A percentile compares a stretch with the other conserved stretches of the same genome.
Conservation (phyloP, 2,888 invertebrate species). For the Sinotaia quadrata region DNA sequence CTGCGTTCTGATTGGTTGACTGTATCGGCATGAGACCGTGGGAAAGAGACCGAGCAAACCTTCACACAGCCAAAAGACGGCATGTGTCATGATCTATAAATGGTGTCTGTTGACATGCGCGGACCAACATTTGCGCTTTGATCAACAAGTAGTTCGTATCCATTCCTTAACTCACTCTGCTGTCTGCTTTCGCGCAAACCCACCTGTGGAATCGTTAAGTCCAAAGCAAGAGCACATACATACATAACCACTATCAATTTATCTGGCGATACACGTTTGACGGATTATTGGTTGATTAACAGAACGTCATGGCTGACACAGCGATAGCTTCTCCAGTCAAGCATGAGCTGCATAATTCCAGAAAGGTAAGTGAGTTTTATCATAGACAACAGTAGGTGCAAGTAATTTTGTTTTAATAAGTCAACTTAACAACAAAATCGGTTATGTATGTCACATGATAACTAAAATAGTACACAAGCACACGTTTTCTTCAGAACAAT, state of each 20-base stretch:
- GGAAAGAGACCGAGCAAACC: constrained; percentile 57
- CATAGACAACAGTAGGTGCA: too few species aligned
- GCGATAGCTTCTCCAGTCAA: constrained; percentile 13
- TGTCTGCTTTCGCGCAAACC: neutral
- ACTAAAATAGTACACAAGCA: too few species aligned
- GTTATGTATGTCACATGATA: too few species aligned
- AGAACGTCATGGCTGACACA: constrained; percentile 4
- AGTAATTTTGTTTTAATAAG: too few species aligned
- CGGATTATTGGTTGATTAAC: too few species aligned
- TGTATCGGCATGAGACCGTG: constrained; percentile 60
- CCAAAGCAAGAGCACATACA: too few species aligned
- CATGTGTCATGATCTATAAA: constrained; percentile 57
- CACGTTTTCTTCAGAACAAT: too few species aligned
- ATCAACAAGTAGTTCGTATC: constrained; percentile 15
- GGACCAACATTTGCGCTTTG: neutral
- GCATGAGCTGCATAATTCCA: constrained; percentile 1
- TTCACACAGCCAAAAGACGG: constrained; percentile 56
- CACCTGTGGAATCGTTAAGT: neutral
- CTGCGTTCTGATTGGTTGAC: constrained; percentile 51
- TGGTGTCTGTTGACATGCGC: constrained; percentile 20
- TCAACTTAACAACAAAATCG: too few species aligned
- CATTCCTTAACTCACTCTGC: constrained; percentile 1
- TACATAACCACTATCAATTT: too few species aligned
- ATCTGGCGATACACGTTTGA: too few species aligned
- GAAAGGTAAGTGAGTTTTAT: constrained; percentile 31